Conservation (phyloP, 2,113 vertebrate genomes). For the Elephas maximus region DNA sequence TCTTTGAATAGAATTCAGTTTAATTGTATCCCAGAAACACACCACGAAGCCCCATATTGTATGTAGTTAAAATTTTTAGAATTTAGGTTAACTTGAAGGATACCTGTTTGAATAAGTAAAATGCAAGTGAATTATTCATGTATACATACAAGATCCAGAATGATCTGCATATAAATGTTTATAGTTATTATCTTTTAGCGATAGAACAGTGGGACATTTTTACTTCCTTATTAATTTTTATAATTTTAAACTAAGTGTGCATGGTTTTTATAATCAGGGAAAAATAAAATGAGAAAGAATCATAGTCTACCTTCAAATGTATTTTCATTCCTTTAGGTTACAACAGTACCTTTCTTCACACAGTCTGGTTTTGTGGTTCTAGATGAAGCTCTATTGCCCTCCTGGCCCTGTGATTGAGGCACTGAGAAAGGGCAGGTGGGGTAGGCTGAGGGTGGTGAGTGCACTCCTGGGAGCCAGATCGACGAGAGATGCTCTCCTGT, state of each 20-base stretch:
- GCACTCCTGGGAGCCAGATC: background rate
- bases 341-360: background rate
- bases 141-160: background rate
- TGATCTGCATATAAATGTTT: background rate
- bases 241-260: constrained; percentile 6
- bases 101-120: background rate
- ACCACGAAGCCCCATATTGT: background rate
- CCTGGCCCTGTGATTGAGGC: background rate
- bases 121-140: background rate
- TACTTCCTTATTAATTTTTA: background rate
- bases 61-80: background rate
- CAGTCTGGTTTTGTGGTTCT: background rate
- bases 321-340: background rate
- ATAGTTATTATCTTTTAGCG: constrained; percentile 18
- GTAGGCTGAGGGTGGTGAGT: background rate
- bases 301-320: background rate
- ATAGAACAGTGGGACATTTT: background rate
- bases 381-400: background rate
- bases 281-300: background rate
- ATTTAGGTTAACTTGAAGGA: background rate
- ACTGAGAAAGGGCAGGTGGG: background rate
- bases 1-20: background rate
- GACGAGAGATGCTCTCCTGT: background rate
- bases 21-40: background rate
- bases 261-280: background rate